Conservation (phyloP, 2,113 vertebrate species). For the Capreolus pygargus region DNA sequence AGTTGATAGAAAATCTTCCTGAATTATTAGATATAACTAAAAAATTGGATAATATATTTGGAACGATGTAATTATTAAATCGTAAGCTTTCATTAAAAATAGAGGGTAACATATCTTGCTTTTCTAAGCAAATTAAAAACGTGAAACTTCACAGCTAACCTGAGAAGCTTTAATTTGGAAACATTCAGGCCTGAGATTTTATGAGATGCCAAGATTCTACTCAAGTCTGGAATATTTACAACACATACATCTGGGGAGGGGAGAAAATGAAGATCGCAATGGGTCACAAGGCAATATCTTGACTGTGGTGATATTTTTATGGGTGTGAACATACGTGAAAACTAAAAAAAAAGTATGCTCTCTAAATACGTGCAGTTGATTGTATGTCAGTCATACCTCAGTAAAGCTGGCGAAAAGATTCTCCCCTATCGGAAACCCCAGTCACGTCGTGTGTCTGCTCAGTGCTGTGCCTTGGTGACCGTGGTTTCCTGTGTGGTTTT, state of each 20-base stretch:
- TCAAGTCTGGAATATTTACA: background rate
- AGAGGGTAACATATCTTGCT: background rate
- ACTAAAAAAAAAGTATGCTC: too few species aligned
- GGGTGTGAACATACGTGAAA: background rate
- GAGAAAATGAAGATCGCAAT: accelerated
- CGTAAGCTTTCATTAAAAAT: background rate
- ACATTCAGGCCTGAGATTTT: background rate
- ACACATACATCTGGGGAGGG: accelerated
- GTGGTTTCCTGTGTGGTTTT: constrained; percentile 58
- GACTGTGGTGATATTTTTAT: too few species aligned
- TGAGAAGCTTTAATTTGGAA: background rate
- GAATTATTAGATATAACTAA: background rate
- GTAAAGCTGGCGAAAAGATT: background rate
- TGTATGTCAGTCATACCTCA: background rate
- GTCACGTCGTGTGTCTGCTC: accelerated
- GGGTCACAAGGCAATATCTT: accelerated
- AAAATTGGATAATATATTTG: background rate
- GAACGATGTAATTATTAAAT: background rate
- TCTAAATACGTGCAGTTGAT: accelerated
- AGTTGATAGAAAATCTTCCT: background rate
- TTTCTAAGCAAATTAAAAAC: background rate
- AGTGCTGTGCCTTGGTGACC: background rate
- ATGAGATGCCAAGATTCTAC: background rate
- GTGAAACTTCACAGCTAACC: background rate
- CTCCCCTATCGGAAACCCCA: background rate